Evolutionary conservation across 2,888 invertebrate genomes (phyloP), one percentile per base, ranked within the genome.

Genomic region (Quadroppia sp.): DNA sequence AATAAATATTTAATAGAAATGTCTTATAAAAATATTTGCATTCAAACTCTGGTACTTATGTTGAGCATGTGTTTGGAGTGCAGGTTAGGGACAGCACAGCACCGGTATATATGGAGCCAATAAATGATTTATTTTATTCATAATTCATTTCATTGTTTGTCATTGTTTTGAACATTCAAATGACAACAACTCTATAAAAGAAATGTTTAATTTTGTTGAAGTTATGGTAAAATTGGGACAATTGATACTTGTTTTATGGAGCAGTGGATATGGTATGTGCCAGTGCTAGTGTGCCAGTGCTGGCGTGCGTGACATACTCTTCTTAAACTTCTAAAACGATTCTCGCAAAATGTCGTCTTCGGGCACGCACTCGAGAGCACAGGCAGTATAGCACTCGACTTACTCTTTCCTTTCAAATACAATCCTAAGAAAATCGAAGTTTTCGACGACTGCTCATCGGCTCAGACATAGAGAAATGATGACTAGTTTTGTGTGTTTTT

Each of bases 251-350:
- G 61, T 61, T 13, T 61, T 30, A 28, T 53, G 13, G 53, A 23
- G 53, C 20, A 15, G 4, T 53, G 2, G 53, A 7, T 53, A 4
- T n/a, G 15, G 3, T 53, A 6, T 20, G 7, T 53, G 53, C 17
- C 53, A 7, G 23, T 53, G 25, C 53, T 53, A 4, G 20, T 59
- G 56, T 9, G 2, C 7, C 6, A 9, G 61, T 61, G 13, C n/a
- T 32, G n/a, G n/a, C n/a, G 61, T 61, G 61, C 61, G 61, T 61
- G 61, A 61, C 61, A 30, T 28, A 59, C 25, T 61, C 30, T 30
- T 61, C 30, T 61, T 61, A 61, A 61, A 61, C 11, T 30, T 28
- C 3, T 17, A 13, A 28, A 61, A 61, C 61, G 30, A 61, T 61
- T 61, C 20, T 30, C 11, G 32, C 61, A 61, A 61, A 61, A 61